These are phyloP conservation scores for Caenorhabditis sp. DNA, from an alignment of 2,888 invertebrate genomes.

Conservation along the genomic window DNA sequence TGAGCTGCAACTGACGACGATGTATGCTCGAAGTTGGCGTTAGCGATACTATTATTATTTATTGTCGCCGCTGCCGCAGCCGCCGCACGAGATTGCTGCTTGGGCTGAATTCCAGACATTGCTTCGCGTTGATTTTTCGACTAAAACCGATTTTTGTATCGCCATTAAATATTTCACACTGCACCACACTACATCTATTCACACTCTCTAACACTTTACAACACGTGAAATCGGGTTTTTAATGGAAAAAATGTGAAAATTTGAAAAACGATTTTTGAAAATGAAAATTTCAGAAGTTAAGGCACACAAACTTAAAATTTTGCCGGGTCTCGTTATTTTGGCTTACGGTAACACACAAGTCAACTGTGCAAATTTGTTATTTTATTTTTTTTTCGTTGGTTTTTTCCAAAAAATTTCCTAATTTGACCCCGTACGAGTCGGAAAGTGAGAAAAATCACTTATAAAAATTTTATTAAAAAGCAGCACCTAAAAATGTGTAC, in stretches of 20 bases:
- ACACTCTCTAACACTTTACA: background rate
- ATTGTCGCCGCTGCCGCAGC: background rate
- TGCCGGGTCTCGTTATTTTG: conserved; percentile 10
- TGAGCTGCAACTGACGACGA: conserved; percentile 4
- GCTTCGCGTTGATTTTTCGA: conserved; percentile 3
- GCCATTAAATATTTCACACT: background rate
- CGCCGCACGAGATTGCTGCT: background rate
- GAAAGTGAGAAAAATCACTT: background rate
- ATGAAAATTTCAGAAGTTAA: conserved; percentile 3
- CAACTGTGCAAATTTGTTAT: conserved; percentile 8
- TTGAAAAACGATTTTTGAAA: background rate
- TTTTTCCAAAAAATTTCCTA: background rate
- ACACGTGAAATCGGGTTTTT: conserved; percentile 1
- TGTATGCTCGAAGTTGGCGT: conserved; percentile 6
- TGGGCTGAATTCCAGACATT: conserved; percentile 43
- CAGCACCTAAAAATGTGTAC: too few relatives aligned
- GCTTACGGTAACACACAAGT: conserved; percentile 21
- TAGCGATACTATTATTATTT: conserved; percentile 17
- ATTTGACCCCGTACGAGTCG: background rate
- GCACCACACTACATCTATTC: background rate
- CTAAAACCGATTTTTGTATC: background rate
- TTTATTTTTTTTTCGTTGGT: background rate
- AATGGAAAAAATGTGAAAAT: background rate
- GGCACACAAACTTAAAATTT: conserved; percentile 11
- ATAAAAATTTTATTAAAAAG: background rate